These are phyloP conservation scores for Zaprionus ghesquierei DNA, from an alignment of 1,140 invertebrate genomes.

Conservation along the genomic window DNA sequence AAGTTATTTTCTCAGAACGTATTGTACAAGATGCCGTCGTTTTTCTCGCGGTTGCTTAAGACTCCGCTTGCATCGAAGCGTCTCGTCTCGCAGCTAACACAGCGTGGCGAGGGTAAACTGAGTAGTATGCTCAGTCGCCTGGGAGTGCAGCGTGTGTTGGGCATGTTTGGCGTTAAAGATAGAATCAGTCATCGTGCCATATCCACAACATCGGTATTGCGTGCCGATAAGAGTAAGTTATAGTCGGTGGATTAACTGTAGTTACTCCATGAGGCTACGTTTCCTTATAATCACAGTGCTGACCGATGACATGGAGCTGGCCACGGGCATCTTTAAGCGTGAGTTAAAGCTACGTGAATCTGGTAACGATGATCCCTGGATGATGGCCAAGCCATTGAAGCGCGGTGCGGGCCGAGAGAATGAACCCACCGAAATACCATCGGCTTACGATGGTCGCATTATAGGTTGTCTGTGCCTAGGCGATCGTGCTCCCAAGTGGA, in stretches of 20 bases:
- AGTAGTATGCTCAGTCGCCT: conserved; percentile 36
- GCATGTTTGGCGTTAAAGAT: conserved; percentile 11
- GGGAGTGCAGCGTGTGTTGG: conserved; percentile 27
- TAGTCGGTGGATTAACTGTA: too few relatives aligned
- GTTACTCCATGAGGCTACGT: conserved; percentile 49
- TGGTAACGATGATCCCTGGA: conserved; percentile 95
- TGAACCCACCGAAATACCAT: conserved; percentile 93
- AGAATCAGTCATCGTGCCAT: conserved; percentile 37
- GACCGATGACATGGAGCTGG: conserved; percentile 93
- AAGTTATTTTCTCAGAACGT: background rate
- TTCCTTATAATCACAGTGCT: conserved; percentile 75
- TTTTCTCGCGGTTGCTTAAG: conserved; percentile 51
- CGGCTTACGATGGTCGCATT: conserved; percentile 92
- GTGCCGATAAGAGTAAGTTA: conserved; percentile 50
- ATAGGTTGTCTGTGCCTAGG: conserved; percentile 98
- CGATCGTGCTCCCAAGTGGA: conserved; percentile 92
- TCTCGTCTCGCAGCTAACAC: conserved; percentile 58
- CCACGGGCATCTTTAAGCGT: conserved; percentile 94
- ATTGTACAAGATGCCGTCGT: conserved; percentile 51
- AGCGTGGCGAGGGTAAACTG: conserved; percentile 51
- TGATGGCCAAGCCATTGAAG: conserved; percentile 88
- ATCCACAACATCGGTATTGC: conserved; percentile 41
- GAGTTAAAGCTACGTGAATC: conserved; percentile 91
- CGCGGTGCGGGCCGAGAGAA: conserved; percentile 91
- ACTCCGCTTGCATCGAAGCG: conserved; percentile 51